Percentiles rank a stretch among this genome's conserved stretches.
Evolutionary conservation across 1,140 invertebrate species (phyloP).

Genomic region (Psix sp.): DNA sequence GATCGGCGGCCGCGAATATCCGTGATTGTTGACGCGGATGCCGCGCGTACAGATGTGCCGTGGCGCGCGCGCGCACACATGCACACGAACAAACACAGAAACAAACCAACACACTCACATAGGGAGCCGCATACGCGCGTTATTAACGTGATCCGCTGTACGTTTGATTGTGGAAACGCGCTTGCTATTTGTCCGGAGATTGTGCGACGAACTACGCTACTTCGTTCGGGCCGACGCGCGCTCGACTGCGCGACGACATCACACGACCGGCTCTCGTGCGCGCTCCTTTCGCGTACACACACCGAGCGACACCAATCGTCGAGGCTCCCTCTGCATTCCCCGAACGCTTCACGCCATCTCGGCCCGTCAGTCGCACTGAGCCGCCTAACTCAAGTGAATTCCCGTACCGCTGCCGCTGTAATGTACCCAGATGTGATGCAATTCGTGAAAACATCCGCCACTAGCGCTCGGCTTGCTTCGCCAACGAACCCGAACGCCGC

Average conservation of each 20-base stretch:
- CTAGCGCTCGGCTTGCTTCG: constrained; percentile 1
- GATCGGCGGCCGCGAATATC: constrained; percentile 53
- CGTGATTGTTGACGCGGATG: constrained; percentile 44
- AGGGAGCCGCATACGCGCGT: constrained; percentile 8
- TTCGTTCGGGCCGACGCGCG: constrained; percentile 15
- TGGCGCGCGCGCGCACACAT: no score
- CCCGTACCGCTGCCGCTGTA: constrained; percentile 25
- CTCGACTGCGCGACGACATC: constrained; percentile 27
- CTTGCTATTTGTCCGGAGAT: constrained; percentile 5
- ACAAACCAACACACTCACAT: no score
- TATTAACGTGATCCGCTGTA: no score
- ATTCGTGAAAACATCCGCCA: constrained; percentile 46
- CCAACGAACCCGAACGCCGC: background rate
- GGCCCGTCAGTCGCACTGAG: constrained; percentile 57
- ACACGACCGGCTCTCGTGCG: constrained; percentile 42
- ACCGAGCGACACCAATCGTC: constrained; percentile 72
- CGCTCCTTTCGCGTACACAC: constrained; percentile 64
- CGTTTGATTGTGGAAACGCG: constrained; percentile 20
- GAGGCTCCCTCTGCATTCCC: constrained; percentile 73
- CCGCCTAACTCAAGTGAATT: constrained; percentile 55
- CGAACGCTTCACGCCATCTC: constrained; percentile 71
- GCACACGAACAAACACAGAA: background rate
- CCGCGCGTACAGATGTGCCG: constrained; percentile 36
- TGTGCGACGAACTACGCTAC: constrained; percentile 10
- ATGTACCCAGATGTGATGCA: constrained; percentile 35